Evolutionary conservation across 1,140 invertebrate genomes (phyloP).

Genomic region (Pteromalus puparum): DNA sequence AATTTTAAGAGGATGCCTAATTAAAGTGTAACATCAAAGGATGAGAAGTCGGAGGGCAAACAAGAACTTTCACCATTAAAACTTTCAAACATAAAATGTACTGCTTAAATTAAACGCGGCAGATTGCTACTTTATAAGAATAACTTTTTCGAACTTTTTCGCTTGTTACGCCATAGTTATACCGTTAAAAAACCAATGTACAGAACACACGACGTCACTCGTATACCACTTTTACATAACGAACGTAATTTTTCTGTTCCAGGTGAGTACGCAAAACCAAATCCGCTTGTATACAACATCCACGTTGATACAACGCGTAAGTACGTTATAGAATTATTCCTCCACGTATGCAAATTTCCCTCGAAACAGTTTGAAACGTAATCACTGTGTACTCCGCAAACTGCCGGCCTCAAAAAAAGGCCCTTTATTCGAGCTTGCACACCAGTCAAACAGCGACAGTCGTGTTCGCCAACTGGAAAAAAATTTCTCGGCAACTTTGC

Average conservation of each 20-base stretch:
- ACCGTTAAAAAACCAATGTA: neutral
- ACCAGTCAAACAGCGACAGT: neutral
- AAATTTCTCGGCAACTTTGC: neutral
- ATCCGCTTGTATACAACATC: neutral
- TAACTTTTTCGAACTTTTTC: neutral
- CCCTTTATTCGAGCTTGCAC: neutral
- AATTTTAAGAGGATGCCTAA: conserved; percentile 7
- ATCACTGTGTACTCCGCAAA: neutral
- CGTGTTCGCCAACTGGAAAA: neutral
- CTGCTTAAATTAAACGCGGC: neutral
- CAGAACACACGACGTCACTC: neutral
- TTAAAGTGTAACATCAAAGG: conserved; percentile 23
- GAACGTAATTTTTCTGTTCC: conserved; percentile 24
- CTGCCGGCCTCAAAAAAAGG: neutral
- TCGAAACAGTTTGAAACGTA: neutral
- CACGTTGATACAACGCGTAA: neutral
- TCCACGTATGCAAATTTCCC: neutral
- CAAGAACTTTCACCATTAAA: conserved; percentile 40
- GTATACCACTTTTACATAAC: neutral
- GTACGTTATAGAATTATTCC: neutral
- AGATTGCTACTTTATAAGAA: neutral
- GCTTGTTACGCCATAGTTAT: neutral
- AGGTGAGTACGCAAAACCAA: conserved; percentile 33
- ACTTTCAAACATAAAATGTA: conserved; percentile 11
- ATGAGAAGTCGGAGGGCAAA: neutral